These are phyloP conservation scores for Hemibagrus wyckioides DNA, from an alignment of 2,113 vertebrate species.

Conservation along the genomic window DNA sequence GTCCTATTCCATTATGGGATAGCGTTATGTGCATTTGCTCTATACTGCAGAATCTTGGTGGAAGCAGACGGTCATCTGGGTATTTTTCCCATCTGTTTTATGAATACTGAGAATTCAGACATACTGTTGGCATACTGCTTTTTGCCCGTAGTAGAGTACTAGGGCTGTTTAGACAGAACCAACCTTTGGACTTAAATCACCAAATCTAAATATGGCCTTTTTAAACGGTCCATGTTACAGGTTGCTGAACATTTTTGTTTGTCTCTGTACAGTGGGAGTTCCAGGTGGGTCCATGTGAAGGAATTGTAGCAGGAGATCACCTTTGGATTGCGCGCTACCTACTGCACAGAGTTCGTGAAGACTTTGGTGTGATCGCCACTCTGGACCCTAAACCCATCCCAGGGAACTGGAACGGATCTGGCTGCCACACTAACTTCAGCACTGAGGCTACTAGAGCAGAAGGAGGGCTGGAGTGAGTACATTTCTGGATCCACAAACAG, in stretches of 20 bases:
- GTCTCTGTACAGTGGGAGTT: constrained; percentile 77
- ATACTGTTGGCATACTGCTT: constrained; percentile 73
- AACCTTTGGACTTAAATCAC: neutral
- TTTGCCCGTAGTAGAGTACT: constrained; percentile 70
- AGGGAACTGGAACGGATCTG: constrained; percentile 71
- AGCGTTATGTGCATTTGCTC: too few relatives aligned
- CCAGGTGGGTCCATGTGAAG: constrained; percentile 76
- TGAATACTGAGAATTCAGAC: constrained; percentile 73
- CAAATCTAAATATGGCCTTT: neutral
- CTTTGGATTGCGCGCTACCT: constrained; percentile 86
- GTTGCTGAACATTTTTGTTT: constrained; percentile 44
- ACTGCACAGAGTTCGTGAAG: constrained; percentile 82
- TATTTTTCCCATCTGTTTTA: neutral
- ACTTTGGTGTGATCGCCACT: constrained; percentile 71
- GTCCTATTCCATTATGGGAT: too few relatives aligned
- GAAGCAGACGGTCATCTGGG: too few relatives aligned
- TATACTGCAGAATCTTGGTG: too few relatives aligned
- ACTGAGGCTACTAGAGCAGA: constrained; percentile 71
- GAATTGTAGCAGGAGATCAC: constrained; percentile 82
- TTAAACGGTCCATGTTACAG: constrained; percentile 75
- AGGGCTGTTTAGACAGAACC: too few relatives aligned
- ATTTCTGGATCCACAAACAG: neutral
- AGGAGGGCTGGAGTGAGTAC: constrained; percentile 76
- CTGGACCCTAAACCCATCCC: constrained; percentile 80
- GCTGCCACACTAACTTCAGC: constrained; percentile 79